Conservation (phyloP, 2,888 invertebrate genomes). For the Gari tellinella region DNA sequence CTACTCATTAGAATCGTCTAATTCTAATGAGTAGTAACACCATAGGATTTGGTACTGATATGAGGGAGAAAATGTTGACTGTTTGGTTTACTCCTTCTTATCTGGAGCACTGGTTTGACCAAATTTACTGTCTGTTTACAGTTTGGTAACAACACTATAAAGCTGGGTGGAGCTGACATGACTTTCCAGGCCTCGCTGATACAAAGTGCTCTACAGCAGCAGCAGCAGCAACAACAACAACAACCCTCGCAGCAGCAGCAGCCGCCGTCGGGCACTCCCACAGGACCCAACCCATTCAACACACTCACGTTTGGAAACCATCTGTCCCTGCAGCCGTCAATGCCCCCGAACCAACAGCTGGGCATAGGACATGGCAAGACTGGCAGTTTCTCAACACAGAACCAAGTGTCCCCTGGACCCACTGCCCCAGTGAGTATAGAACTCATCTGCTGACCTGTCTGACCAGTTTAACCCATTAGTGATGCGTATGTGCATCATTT, state of each 20-base stretch:
- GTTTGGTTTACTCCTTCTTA: too few relatives aligned
- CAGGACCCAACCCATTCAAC: slow-evolving; percentile 70
- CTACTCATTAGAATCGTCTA: too few relatives aligned
- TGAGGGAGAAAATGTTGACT: too few relatives aligned
- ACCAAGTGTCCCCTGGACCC: slow-evolving; percentile 66
- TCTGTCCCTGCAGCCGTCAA: slow-evolving; percentile 70
- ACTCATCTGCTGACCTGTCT: too few relatives aligned
- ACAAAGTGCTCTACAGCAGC: slow-evolving; percentile 77
- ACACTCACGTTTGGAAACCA: slow-evolving; percentile 75
- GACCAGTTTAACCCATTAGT: too few relatives aligned
- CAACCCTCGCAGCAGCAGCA: slow-evolving; percentile 78
- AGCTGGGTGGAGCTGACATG: slow-evolving; percentile 61
- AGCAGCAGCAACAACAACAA: too few relatives aligned
- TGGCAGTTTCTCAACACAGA: slow-evolving; percentile 62
- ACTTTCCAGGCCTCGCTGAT: slow-evolving; percentile 66
- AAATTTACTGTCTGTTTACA: slow-evolving; percentile 9
- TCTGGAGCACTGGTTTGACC: too few relatives aligned
- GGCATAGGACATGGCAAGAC: slow-evolving; percentile 61
- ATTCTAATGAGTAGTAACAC: too few relatives aligned
- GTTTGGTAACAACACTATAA: slow-evolving; percentile 44
- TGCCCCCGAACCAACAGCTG: slow-evolving; percentile 50
- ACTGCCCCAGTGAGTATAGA: slow-evolving; percentile 65
- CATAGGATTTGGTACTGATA: too few relatives aligned
- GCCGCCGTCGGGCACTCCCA: slow-evolving; percentile 73
- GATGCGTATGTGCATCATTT: too few relatives aligned